These are phyloP conservation scores for Scyliorhinus canicula DNA, from an alignment of 2,797 vertebrate genomes.

Conservation along the genomic window DNA sequence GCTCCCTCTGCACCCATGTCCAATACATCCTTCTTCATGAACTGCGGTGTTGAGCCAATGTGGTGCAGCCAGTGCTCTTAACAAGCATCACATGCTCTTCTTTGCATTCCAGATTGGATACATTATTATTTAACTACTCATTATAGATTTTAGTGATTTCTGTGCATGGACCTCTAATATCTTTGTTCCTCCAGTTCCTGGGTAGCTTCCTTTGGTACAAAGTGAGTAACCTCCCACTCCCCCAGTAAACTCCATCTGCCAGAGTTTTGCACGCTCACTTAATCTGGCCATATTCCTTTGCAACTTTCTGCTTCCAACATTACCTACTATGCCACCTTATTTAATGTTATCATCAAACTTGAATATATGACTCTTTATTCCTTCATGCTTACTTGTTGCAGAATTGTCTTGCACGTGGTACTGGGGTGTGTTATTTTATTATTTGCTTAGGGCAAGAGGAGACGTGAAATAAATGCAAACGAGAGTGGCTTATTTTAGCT, in stretches of 20 bases:
- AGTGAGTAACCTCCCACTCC: neutral
- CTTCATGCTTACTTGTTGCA: neutral
- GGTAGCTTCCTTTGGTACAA: too few relatives aligned
- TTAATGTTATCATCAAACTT: neutral
- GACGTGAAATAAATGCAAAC: neutral
- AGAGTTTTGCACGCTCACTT: neutral
- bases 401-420: neutral
- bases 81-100: neutral
- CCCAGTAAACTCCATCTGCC: neutral
- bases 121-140: neutral
- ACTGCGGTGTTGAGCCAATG: neutral
- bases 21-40: neutral
- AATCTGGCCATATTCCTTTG: neutral
- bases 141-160: neutral
- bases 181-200: neutral
- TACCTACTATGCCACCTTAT: neutral
- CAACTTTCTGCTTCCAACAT: neutral
- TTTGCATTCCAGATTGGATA: neutral
- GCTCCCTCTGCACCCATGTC: too few relatives aligned
- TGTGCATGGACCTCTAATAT: neutral
- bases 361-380: slow-evolving; percentile 16
- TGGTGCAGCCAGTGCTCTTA: neutral
- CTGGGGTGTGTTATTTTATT: too few relatives aligned
- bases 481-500: neutral
- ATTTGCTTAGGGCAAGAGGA: neutral